Evolutionary conservation across 2,113 vertebrate genomes (phyloP).

Genomic region (Alouatta palliata): DNA sequence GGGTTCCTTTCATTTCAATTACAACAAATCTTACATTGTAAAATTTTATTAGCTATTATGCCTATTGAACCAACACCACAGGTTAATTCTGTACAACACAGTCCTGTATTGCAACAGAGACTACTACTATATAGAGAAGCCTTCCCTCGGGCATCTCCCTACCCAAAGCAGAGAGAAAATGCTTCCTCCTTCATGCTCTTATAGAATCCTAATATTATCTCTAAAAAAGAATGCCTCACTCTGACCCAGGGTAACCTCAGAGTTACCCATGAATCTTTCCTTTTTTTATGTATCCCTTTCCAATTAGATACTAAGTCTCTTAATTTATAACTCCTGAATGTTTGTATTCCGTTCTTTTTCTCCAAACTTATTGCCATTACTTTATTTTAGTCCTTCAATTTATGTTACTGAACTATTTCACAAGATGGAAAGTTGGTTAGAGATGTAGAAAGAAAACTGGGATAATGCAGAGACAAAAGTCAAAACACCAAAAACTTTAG

Average conservation of each 20-base stretch:
- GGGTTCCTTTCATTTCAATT: conserved; percentile 62
- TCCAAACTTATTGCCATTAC: background rate
- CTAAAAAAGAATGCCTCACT: background rate
- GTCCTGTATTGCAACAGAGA: conserved; percentile 23
- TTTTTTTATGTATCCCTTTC: background rate
- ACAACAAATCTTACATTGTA: conserved; percentile 63
- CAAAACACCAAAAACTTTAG: background rate
- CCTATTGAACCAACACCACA: conserved; percentile 65
- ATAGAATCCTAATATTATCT: background rate
- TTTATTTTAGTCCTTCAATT: background rate
- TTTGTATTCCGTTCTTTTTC: background rate
- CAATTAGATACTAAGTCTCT: background rate
- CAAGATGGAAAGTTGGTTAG: background rate
- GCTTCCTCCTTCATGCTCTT: background rate
- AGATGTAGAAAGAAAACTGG: background rate
- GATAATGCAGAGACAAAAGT: background rate
- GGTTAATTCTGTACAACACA: conserved; percentile 55
- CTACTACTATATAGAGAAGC: background rate
- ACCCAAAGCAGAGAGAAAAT: background rate
- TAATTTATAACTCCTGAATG: background rate
- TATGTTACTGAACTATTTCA: background rate
- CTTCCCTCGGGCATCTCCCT: background rate
- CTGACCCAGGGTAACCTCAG: background rate
- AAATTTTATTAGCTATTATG: conserved; percentile 74
- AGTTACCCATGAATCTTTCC: background rate